Base-by-base conservation (phyloP, 1,140 invertebrate genomes). In the Pemphigus obesinymphae region DNA sequence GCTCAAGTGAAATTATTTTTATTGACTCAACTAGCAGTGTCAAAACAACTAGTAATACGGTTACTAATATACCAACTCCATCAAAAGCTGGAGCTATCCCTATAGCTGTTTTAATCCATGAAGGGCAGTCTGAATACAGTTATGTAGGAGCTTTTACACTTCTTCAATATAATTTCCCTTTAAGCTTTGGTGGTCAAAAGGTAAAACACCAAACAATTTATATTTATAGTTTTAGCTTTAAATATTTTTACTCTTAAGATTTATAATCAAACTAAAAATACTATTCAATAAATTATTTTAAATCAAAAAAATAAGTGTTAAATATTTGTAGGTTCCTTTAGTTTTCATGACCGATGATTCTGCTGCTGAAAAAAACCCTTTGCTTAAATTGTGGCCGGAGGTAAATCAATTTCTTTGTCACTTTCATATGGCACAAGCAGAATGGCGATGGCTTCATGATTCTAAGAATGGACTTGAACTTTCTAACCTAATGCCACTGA, bases 341-440 rank as follows among this genome's bases (percentile, higher is more conserved):
- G 53, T 34, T 5, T 82, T 68, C 15, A 82, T 82, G 43, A 82
- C 37, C 26, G 61, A 63, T 48, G 80, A 68, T 34, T 61, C 29
- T 43, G 45, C 31, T 15, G 55, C 80, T 17, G 61, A 66, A 58
- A 58, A 63, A 45, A 45, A 63, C n/a, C 17, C 50, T 40, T 82
- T 82, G 58, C 5, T 17, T 15, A n/a, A 17, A 37, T 31, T 63
- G 40, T 58, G 26, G 61, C 43, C 80, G n/a, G n/a, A n/a, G n/a
- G n/a, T n/a, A n/a, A n/a, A n/a, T n/a, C n/a, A n/a, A n/a, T n/a
- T n/a, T n/a, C n/a, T n/a, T n/a, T n/a, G n/a, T n/a, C n/a, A n/a
- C n/a, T n/a, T n/a, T n/a, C n/a, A n/a, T n/a, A n/a, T n/a, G n/a
- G n/a, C n/a, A n/a, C n/a, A n/a, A n/a, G n/a, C n/a, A n/a, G n/a